Conservation (phyloP, 2,113 vertebrate genomes). For the Hylia prasina region DNA sequence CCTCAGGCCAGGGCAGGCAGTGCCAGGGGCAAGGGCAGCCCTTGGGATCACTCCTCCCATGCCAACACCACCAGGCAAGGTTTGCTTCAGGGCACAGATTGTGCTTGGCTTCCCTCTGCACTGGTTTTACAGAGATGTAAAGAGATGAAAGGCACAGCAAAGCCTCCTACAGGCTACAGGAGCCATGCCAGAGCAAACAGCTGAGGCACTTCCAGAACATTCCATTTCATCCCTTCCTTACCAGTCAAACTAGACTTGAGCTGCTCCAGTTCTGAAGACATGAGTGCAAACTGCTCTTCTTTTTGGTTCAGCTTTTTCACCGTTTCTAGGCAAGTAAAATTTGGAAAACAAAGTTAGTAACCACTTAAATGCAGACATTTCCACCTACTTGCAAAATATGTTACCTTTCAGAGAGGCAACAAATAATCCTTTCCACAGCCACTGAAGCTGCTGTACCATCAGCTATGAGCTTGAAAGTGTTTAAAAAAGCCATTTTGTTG, state of each 20-base stretch:
- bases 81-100: neutral
- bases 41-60: neutral
- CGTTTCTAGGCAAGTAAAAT: constrained; percentile 77
- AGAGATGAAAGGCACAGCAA: neutral
- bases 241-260: constrained; percentile 74
- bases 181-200: neutral
- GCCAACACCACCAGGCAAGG: neutral
- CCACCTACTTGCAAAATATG: neutral
- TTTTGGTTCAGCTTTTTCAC: constrained; percentile 80
- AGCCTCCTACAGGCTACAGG: neutral
- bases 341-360: constrained; percentile 24
- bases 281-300: constrained; percentile 80
- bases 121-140: neutral
- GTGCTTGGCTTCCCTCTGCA: neutral
- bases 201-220: neutral
- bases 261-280: constrained; percentile 80
- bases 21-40: neutral
- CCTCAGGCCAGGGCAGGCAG: neutral
- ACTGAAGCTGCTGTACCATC: neutral
- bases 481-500: neutral
- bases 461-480: neutral
- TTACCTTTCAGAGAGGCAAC: neutral
- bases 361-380: neutral
- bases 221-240: constrained; percentile 31
- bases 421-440: neutral